These are phyloP conservation scores for Dioctria rufipes DNA, from an alignment of 2,888 invertebrate species.

Conservation along the genomic window DNA sequence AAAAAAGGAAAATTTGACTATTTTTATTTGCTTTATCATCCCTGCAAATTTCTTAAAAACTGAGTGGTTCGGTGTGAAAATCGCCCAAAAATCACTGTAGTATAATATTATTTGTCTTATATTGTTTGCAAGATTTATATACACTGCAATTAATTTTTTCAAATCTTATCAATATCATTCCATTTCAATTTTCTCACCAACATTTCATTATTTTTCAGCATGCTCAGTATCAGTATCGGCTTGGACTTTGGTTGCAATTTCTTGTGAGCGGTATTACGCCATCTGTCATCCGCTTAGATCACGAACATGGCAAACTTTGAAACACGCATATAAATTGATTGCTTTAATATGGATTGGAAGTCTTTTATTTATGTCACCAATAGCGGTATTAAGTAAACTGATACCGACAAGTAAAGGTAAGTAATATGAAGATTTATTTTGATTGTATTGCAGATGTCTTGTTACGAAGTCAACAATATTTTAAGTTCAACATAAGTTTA, in stretches of 20 bases:
- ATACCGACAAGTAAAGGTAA: constrained; percentile 71
- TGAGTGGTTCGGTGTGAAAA: too few species aligned
- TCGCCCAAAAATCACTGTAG: too few species aligned
- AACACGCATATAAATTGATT: constrained; percentile 80
- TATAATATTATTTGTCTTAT: too few species aligned
- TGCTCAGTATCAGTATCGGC: constrained; percentile 82
- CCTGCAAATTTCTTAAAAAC: too few species aligned
- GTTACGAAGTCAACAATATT: too few species aligned
- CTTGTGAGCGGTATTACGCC: constrained; percentile 82
- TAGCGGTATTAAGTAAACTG: constrained; percentile 73
- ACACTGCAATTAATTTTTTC: too few species aligned
- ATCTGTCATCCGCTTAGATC: constrained; percentile 82
- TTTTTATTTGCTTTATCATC: too few species aligned
- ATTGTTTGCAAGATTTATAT: too few species aligned
- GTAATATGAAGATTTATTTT: background rate
- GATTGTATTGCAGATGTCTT: too few species aligned
- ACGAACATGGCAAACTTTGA: constrained; percentile 80
- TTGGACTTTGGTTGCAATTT: constrained; percentile 82
- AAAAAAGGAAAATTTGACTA: too few species aligned
- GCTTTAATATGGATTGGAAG: constrained; percentile 76
- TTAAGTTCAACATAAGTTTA: too few species aligned
- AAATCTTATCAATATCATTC: too few species aligned
- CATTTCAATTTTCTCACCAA: background rate
- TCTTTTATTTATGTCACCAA: constrained; percentile 76
- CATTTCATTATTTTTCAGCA: constrained; percentile 72